phyloP scores from a whole-genome alignment of 2,888 invertebrate species.

The Philonicus albiceps region DNA sequence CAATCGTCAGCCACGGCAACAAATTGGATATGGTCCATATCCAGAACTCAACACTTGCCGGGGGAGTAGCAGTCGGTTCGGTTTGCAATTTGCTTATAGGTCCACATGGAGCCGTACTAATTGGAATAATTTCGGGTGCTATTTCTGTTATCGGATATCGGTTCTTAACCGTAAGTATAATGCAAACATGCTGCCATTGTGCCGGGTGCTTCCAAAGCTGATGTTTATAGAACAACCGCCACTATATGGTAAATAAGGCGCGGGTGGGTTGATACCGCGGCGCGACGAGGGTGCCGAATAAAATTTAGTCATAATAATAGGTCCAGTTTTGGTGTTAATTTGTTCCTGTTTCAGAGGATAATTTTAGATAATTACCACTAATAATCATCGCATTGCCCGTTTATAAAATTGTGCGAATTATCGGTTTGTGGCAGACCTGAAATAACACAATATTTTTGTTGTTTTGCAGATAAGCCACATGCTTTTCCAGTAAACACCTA shows the following conservation, averaged over 20 bases:
- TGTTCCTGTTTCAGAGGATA: not conserved
- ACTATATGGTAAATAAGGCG: not conserved
- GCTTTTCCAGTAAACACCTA: not conserved
- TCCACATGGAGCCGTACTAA: conserved; percentile 81
- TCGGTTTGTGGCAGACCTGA: not conserved
- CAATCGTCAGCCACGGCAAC: conserved; percentile 74
- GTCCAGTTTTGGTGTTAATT: not conserved
- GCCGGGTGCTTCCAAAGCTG: not conserved
- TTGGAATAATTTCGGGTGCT: conserved; percentile 80
- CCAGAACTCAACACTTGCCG: conserved; percentile 93
- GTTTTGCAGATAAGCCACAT: not conserved
- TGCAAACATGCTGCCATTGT: not conserved
- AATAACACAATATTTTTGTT: not conserved
- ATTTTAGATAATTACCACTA: not conserved
- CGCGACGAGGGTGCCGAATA: not conserved
- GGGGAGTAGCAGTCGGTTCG: conserved; percentile 91
- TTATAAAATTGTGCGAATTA: not conserved
- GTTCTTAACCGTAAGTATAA: conserved; percentile 72
- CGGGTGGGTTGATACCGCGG: not conserved
- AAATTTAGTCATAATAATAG: not conserved
- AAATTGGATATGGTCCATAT: conserved; percentile 92
- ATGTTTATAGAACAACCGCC: not conserved
- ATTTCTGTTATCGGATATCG: conserved; percentile 84
- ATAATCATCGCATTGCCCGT: not conserved
- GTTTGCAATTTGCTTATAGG: conserved; percentile 82